Evolutionary conservation across 2,113 vertebrate species (phyloP), one percentile per base, ranked within the genome.

Genomic region (Panthera uncia): DNA sequence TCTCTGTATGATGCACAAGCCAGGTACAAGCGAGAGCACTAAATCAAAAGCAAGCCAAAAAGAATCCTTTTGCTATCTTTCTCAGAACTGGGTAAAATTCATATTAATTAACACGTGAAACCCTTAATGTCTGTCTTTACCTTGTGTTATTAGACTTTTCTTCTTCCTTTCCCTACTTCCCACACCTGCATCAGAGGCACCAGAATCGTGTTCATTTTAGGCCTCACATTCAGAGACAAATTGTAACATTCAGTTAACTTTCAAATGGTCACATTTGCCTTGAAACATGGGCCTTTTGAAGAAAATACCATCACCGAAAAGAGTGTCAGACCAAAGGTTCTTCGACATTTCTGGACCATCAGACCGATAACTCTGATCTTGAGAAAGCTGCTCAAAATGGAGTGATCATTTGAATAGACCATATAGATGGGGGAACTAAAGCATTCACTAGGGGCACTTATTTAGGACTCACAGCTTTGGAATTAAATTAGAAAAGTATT

Each of bases 401-500:
- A 29, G 25, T 50, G 21, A 81, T 66, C 50, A 82, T 74, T 89
- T 97, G 16, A 65, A 18, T 27, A 82, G 38, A 73, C 29, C 19
- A 36, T 21, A 25, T 12, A 89, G 57, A 85, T 66, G 11, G 52
- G 57, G 1, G 45, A 81, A 48, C 63, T 73, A 52, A 36, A 76
- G n/a, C 31, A 33, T 48, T 83, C 48, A 29, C 25, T 16, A 36
- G 50, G 15, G 50, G 2, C 16, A 18, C n/a, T 81, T 79, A 71
- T 79, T 94, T 94, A 94, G 48, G 25, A 63, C 25, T n/a, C 61
- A 63, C 11, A 31, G 29, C 38, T 97, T 97, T 57, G 66, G 68
- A 93, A 94, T 94, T 90, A 93, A 94, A 78, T 93, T 95, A 85
- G 23, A 80, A 50, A 81, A 89, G 36, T 88, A 80, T 65, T 74